Evolutionary conservation across 1,140 invertebrate species (phyloP), one percentile per base, ranked within the genome.

Genomic region (Proctacanthus coquilletti): DNA sequence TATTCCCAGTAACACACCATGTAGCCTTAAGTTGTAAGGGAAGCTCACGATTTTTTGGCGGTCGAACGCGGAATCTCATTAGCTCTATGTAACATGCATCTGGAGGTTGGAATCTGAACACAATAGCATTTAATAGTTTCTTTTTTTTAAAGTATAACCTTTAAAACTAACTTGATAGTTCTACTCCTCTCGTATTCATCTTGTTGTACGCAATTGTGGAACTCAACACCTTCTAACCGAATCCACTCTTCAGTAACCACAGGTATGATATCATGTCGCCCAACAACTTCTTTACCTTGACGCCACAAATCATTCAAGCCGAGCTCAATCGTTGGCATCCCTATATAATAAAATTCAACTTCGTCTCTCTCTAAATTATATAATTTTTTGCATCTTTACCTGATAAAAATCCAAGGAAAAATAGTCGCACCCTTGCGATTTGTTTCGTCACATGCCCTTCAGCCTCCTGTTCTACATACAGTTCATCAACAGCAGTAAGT

Each of bases 221-320:
- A 96, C 59, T 98, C 91, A 1, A 87, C 74, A 17, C 80, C 74
- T 65, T 99, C 93, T 4, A 98, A 71, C 30, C 87, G 74, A 49
- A 99, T 98, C 96, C 96, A 99, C 64, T 98, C 91, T 64, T 99
- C 96, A 0, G 96, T 98, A 39, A 91, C 87, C 20, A 98, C 93
- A 6, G 95, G 95, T 51, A 99, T 94, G 53, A 99, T 99, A 62
- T 99, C 96, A 61, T 98, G 91, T 13, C 96, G 69, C 1, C 96
- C 92, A 0, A 99, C 96, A 11, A 99, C 91, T 71, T 99, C 96
- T 65, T 91, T 91, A 6, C 96, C 96, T 65, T 97, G 89, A 6
- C 95, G 68, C 56, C 83, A 74, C 67, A 94, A 77, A 59, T 99
- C 96, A 61, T 99, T 99, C 10, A 99, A 75, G 9, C 96, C 96